Evolutionary conservation across 2,797 vertebrate genomes (phyloP), one percentile per base, ranked within the genome.

Genomic region (Sarcoramphus papa): DNA sequence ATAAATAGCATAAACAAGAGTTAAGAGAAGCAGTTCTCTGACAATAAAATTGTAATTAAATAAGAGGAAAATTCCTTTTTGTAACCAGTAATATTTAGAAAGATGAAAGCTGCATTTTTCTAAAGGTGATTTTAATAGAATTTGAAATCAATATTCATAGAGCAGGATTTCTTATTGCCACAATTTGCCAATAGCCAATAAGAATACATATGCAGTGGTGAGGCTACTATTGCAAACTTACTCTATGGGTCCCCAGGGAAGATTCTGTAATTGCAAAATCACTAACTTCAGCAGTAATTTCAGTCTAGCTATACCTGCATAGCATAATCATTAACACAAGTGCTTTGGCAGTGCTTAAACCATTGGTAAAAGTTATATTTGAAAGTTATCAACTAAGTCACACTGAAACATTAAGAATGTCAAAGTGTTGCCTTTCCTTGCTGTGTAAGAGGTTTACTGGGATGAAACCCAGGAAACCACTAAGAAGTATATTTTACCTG

Each of bases 221-320:
- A 95, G 50, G 25, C 47, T 90, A 72, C 43, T 85, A 51, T 47
- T 94, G 60, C 75, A 92, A 76, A 62, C 73, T 85, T 93, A 83
- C 84, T 85, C 90, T 83, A 19, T 65, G 43, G 7, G 4, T 94
- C 93, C 82, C 62, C 62, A 73, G 94, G 94, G 93, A 86, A 94
- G 72, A 65, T 73, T 93, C 64, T 81, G 81, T 94, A 96, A 95
- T 88, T 96, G 91, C 62, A 77, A 79, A 95, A 79, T 76, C 92
- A 83, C 93, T 95, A 91, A 69, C 78, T 95, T 85, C 92, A 88
- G 81, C 78, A 78, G 62, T 74, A 88, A 91, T 93, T 94, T 92
- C 89, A 86, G 33, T 54, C 47, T 75, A 80, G 68, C 64, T 89
- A 27, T 80, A 92, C 81, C 60, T 92, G 69, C 65, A 78, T 5